Evolutionary conservation across 2,113 vertebrate species (phyloP).

Genomic region (Nycticorax nycticorax): DNA sequence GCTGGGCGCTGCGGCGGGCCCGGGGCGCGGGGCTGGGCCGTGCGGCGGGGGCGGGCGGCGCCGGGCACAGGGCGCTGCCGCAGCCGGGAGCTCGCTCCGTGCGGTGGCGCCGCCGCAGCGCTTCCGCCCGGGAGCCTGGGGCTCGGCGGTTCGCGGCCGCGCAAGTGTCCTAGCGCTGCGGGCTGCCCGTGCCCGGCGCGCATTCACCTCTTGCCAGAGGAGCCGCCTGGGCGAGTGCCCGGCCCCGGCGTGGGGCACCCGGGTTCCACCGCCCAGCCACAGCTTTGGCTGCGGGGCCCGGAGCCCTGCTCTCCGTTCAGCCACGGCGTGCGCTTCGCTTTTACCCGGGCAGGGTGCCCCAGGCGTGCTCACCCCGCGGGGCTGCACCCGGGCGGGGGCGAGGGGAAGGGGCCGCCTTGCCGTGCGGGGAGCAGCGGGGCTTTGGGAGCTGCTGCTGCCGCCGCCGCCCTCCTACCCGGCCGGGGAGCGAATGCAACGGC

Average conservation of each 20-base stretch:
- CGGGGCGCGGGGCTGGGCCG: too few species aligned
- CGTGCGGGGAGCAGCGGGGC: slow-evolving; percentile 11
- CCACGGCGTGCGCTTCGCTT: background rate
- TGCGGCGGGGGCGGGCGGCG: background rate
- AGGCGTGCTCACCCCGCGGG: fast-evolving
- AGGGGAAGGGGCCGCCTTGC: background rate
- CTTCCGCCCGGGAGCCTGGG: fast-evolving
- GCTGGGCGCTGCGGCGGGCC: too few species aligned
- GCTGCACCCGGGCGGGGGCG: background rate
- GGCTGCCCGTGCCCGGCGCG: slow-evolving; percentile 49
- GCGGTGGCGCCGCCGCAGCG: background rate
- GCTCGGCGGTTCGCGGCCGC: fast-evolving
- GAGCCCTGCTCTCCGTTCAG: fast-evolving
- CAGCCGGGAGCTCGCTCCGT: fast-evolving
- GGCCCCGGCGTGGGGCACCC: slow-evolving; percentile 13
- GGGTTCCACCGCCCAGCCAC: slow-evolving; percentile 69
- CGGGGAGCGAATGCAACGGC: fast-evolving
- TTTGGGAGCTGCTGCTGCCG: background rate
- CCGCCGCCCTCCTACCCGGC: background rate
- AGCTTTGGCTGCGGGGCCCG: background rate
- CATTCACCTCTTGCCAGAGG: slow-evolving; percentile 69
- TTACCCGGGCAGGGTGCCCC: too few species aligned
- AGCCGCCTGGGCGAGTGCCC: slow-evolving; percentile 61
- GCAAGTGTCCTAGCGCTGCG: slow-evolving; percentile 67
- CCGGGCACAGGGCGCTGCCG: fast-evolving